Evolutionary conservation across 2,797 vertebrate species (phyloP), one percentile per base, ranked within the genome.

Genomic region (Semaprochilodus insignis): DNA sequence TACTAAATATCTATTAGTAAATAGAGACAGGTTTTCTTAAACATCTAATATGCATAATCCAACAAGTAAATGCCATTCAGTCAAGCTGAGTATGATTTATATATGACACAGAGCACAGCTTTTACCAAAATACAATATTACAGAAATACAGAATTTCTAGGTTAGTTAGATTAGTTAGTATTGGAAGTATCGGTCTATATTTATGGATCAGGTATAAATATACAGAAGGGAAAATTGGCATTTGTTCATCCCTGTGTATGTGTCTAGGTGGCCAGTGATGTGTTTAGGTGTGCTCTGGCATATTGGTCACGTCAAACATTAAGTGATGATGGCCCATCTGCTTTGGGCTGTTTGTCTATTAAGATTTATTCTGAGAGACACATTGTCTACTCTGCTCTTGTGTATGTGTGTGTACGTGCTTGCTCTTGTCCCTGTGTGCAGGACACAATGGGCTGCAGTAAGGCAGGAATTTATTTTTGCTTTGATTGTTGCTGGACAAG

Each of bases 401-500:
- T 66, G 75, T 65, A 60, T 44, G 51, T 70, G 25, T 70, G 55
- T 74, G 57, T 71, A 71, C 81, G 74, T 75, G 71, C 76, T 57
- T 21, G 6, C 23, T 17, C 1, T 65, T 34, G 63, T 59, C 21
- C 52, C 25, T 81, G 78, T 83, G 76, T 77, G 80, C 57, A 2
- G 11, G 36, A 69, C 34, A 74, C 65, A 81, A 76, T 76, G n/a
- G 60, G 67, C 65, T 76, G 59, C 36, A 69, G 3, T 7, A 19
- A 60, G 5, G 23, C 54, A 17, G 60, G 52, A 66, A 69, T 81
- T 31, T 44, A 67, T 81, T 81, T 75, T 69, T 57, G 80, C 51
- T 81, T 67, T 81, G 72, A 63, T 76, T 76, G 80, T 65, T 60
- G 55, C 25, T 57, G 54, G 83, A 83, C 75, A 72, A 52, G 71